A percentile compares a stretch with the other conserved stretches of the same genome.
Conservation (phyloP, 2,113 vertebrate species). For the Anseranas semipalmata region DNA sequence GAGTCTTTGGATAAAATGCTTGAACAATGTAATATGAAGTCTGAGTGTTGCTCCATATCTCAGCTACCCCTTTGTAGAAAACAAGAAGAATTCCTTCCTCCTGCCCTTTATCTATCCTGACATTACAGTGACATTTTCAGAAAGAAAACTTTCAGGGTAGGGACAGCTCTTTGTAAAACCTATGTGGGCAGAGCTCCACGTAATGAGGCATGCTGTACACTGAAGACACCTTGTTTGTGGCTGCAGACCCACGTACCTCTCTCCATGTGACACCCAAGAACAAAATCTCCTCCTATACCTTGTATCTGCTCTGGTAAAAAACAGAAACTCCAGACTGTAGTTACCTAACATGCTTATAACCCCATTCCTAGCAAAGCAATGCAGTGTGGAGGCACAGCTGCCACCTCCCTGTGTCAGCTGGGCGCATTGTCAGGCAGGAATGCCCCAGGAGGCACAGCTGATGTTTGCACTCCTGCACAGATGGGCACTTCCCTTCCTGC, state of each 20-base stretch:
- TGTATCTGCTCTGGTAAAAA: neutral
- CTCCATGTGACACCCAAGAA: neutral
- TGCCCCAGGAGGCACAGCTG: conserved; percentile 48
- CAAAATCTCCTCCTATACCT: neutral
- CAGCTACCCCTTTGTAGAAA: neutral
- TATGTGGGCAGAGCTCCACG: neutral
- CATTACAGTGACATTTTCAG: neutral
- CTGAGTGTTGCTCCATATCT: neutral
- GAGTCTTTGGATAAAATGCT: neutral
- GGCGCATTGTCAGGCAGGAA: neutral
- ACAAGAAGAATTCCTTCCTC: neutral
- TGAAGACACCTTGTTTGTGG: neutral
- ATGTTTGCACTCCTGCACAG: conserved; percentile 53
- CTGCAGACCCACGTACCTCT: neutral
- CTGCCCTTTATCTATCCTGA: neutral
- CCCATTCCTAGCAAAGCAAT: neutral
- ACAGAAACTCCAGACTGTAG: neutral
- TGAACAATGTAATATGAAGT: neutral
- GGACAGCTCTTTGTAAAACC: neutral
- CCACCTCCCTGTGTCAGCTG: conserved; percentile 32
- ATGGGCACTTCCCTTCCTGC: conserved; percentile 4
- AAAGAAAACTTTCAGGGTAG: neutral
- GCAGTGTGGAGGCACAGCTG: conserved; percentile 1
- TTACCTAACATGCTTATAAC: neutral
- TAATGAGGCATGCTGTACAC: neutral